These are phyloP conservation scores for Drosophila simulans DNA, from an alignment of 1,140 invertebrate species.

Conservation along the genomic window DNA sequence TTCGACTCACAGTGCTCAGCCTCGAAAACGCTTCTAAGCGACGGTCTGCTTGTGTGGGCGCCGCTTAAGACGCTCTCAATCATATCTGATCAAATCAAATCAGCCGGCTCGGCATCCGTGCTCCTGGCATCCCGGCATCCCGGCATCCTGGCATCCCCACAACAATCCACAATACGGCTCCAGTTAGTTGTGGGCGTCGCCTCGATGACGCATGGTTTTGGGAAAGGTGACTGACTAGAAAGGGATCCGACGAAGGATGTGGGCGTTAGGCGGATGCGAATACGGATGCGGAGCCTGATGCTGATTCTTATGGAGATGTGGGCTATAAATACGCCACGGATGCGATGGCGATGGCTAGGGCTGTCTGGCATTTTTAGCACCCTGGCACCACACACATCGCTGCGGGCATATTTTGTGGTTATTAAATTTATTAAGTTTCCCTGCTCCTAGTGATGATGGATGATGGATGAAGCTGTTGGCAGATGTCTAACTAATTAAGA, in stretches of 20 bases:
- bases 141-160: slow-evolving; percentile 13
- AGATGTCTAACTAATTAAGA: slow-evolving; percentile 58
- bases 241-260: slow-evolving; percentile 11
- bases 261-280: neutral
- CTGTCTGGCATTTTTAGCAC: slow-evolving; percentile 57
- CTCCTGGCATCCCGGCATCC: slow-evolving; percentile 32
- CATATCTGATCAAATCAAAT: slow-evolving; percentile 69
- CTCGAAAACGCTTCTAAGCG: slow-evolving; percentile 9
- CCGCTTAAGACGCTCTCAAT: slow-evolving; percentile 41
- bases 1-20: neutral
- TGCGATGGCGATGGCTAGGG: slow-evolving; percentile 18
- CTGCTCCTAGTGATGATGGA: slow-evolving; percentile 37
- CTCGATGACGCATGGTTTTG: slow-evolving; percentile 60
- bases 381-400: slow-evolving; percentile 20
- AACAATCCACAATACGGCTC: slow-evolving; percentile 11
- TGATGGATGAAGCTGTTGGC: slow-evolving; percentile 63
- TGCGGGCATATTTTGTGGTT: slow-evolving; percentile 58
- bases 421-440: slow-evolving; percentile 66
- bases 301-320: slow-evolving; percentile 10
- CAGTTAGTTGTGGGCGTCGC: slow-evolving; percentile 33
- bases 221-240: neutral
- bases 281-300: neutral
- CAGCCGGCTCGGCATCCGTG: slow-evolving; percentile 26
- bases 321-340: no score
- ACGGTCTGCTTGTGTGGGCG: slow-evolving; percentile 26